phyloP scores from a whole-genome alignment of 2,888 invertebrate genomes.

The Athalia rosae region DNA sequence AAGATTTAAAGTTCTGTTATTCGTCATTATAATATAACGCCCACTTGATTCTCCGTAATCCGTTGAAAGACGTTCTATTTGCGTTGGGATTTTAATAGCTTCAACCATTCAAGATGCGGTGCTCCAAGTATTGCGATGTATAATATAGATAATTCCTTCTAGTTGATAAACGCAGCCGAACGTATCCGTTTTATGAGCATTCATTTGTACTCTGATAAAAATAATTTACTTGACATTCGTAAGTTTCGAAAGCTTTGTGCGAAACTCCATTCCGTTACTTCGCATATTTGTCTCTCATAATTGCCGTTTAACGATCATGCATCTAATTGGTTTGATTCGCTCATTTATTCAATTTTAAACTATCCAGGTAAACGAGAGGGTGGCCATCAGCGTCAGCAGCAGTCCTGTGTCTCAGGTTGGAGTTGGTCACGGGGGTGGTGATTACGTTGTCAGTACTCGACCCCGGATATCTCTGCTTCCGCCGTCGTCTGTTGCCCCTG shows the following conservation, averaged over 20 bases:
- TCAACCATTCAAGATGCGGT: no score
- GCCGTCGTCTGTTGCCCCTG: conserved; percentile 75
- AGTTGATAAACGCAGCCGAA: no score
- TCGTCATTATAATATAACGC: conserved; percentile 26
- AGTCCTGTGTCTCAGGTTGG: conserved; percentile 69
- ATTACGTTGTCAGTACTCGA: conserved; percentile 70
- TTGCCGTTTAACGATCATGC: neutral
- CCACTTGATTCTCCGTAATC: conserved; percentile 16
- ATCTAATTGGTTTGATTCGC: neutral
- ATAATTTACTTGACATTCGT: no score
- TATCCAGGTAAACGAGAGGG: conserved; percentile 71
- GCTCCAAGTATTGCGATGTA: no score
- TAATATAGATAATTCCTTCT: no score
- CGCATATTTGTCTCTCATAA: conserved; percentile 14
- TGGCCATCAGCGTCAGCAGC: conserved; percentile 71
- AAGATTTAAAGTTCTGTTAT: conserved; percentile 34
- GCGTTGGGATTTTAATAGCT: neutral
- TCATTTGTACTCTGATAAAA: no score
- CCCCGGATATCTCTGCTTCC: conserved; percentile 83
- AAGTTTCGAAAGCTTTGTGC: no score
- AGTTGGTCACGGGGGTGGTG: conserved; percentile 62
- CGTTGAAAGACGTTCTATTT: neutral
- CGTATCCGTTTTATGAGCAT: no score
- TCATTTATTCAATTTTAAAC: neutral
- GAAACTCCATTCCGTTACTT: neutral